Evolutionary conservation across 2,797 vertebrate genomes (phyloP), one percentile per base, ranked within the genome.

Genomic region (Vespertilio murinus): DNA sequence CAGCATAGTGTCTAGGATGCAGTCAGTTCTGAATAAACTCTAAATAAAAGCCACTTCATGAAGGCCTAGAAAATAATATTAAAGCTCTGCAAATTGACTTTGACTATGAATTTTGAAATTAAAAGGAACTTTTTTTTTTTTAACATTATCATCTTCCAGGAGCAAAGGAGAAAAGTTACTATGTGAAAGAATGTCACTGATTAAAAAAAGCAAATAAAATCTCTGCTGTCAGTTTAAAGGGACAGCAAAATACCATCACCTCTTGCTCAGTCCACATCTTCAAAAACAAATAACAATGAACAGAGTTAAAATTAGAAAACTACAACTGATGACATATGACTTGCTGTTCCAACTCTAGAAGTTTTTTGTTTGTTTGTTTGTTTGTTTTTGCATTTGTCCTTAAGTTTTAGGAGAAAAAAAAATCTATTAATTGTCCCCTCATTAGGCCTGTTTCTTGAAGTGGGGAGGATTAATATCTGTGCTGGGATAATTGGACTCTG

Each of bases 201-300:
- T 77, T 77, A 56, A 81, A 64, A 92, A 89, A 93, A 88, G 49
- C 28, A 96, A 90, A 85, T n/a, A 18, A 88, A 94, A 92, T 54
- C 3, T 17, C 28, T 28, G 8, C 25, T 47, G 38, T 71, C 30
- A 52, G 2, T 25, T 86, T 45, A 56, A 67, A 91, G 54, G 28
- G 20, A 45, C 2, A 65, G 28, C 2, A 67, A 28, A 5, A 3
- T n/a, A 65, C 16, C 3, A 64, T 12, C 6, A 59, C 54, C 38
- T 81, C 80, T 88, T 88, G 11, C 11, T 84, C 42, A 77, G 28
- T 42, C 22, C 35, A n/a, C 23, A 33, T 88, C 81, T 70, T 93
- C 25, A 84, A 67, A 17, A 83, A 83, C 28, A 79, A 89, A 59
- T 80, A 69, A 61, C 33, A 52, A 47, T 54, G 8, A 84, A 38